Conservation (phyloP, 2,888 invertebrate species). For the Agriopis aurantiaria region DNA sequence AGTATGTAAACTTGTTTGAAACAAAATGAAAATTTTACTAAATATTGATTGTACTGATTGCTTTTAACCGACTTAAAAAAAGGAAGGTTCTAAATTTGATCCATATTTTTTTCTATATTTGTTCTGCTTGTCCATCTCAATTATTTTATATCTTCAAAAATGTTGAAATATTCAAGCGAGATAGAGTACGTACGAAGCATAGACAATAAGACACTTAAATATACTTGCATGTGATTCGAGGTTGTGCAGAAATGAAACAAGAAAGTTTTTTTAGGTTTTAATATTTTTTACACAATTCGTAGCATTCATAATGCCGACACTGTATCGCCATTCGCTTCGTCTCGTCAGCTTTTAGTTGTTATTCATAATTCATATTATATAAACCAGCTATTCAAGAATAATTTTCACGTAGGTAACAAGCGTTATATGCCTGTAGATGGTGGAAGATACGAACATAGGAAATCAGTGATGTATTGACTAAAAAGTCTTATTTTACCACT, state of each 20-base stretch:
- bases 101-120: too few species aligned
- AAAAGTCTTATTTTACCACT: background rate
- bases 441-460: conserved; percentile 1
- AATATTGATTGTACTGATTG: too few species aligned
- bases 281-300: conserved; percentile 88
- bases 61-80: too few species aligned
- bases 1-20: too few species aligned
- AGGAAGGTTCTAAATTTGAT: too few species aligned
- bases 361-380: conserved; percentile 56
- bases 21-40: too few species aligned
- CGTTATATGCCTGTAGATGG: conserved; percentile 30
- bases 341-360: conserved; percentile 66
- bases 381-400: conserved; percentile 64
- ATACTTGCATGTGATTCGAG: background rate
- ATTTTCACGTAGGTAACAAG: conserved; percentile 32
- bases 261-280: conserved; percentile 82
- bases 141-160: too few species aligned
- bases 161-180: too few species aligned
- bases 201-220: too few species aligned
- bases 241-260: conserved; percentile 71
- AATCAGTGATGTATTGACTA: conserved; percentile 36
- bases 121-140: too few species aligned
- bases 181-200: too few species aligned
- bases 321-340: conserved; percentile 66
- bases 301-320: conserved; percentile 87